Evolutionary conservation across 2,888 invertebrate species (phyloP).

Genomic region (Lysandra bellargus): DNA sequence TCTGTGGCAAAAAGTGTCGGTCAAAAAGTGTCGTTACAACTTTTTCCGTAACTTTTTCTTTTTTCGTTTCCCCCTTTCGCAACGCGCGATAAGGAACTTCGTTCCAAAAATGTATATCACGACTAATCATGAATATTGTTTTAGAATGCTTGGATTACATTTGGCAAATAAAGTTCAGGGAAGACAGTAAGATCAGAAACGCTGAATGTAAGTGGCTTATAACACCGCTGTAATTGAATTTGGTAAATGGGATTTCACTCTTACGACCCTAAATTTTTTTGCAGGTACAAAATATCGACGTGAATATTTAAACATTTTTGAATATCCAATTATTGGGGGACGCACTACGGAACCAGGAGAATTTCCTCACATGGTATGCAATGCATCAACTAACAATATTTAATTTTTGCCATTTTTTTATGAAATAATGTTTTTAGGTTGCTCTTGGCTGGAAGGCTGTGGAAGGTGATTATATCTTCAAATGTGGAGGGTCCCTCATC

Average conservation of each 20-base stretch:
- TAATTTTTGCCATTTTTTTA: background rate
- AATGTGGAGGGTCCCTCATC: slow-evolving; percentile 83
- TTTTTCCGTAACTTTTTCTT: no score
- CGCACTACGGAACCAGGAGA: slow-evolving; percentile 41
- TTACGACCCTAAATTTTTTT: no score
- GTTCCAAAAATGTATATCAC: no score
- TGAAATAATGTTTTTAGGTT: slow-evolving; percentile 42
- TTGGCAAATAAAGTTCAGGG: slow-evolving; percentile 32
- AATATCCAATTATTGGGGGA: slow-evolving; percentile 36
- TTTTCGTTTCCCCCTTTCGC: no score
- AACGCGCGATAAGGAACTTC: no score
- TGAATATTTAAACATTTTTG: background rate
- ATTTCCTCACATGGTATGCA: slow-evolving; percentile 47
- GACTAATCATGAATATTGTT: background rate
- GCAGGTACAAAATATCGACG: slow-evolving; percentile 11
- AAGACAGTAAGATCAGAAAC: background rate
- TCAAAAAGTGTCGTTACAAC: no score
- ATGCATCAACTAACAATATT: no score
- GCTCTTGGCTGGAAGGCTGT: slow-evolving; percentile 52
- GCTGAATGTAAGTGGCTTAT: background rate
- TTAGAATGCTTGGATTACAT: slow-evolving; percentile 35
- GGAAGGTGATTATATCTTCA: slow-evolving; percentile 49
- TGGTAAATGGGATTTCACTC: no score
- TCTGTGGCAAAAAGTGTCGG: no score
- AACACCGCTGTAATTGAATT: background rate